Percentiles rank a stretch among this genome's conserved stretches.
phyloP scores from a whole-genome alignment of 2,797 vertebrate species.

The Myotis planiceps region DNA sequence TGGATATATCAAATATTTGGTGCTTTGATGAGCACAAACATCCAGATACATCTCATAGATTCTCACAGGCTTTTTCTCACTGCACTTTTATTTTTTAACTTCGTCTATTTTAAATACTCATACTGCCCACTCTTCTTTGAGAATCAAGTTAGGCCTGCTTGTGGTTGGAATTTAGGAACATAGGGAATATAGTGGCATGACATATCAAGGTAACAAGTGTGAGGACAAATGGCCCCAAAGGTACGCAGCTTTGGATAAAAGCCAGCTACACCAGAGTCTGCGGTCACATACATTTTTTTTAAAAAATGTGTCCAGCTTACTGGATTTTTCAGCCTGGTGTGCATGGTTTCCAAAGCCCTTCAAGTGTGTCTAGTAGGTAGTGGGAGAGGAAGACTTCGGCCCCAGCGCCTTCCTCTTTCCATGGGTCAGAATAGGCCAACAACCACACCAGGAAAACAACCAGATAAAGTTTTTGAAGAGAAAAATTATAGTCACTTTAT shows the following conservation, averaged over 20 bases:
- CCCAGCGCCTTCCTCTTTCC: neutral
- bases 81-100: neutral
- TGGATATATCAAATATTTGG: neutral
- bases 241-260: neutral
- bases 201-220: neutral
- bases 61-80: neutral
- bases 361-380: neutral
- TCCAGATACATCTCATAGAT: neutral
- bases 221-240: neutral
- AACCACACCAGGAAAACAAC: neutral
- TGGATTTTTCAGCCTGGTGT: neutral
- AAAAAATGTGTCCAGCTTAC: neutral
- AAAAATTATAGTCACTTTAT: neutral
- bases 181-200: too few species aligned
- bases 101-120: neutral
- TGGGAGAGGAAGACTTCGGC: neutral
- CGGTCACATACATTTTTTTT: neutral
- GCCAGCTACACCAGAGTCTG: neutral
- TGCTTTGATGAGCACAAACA: neutral
- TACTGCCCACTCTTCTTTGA: neutral
- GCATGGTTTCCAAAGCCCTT: neutral
- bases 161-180: neutral
- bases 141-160: conserved; percentile 11
- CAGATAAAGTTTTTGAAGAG: neutral
- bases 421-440: neutral